A percentile compares a stretch with the other conserved stretches of the same genome.
Conservation (phyloP, 1,140 invertebrate genomes). For the Rhagoletis zephyria region DNA sequence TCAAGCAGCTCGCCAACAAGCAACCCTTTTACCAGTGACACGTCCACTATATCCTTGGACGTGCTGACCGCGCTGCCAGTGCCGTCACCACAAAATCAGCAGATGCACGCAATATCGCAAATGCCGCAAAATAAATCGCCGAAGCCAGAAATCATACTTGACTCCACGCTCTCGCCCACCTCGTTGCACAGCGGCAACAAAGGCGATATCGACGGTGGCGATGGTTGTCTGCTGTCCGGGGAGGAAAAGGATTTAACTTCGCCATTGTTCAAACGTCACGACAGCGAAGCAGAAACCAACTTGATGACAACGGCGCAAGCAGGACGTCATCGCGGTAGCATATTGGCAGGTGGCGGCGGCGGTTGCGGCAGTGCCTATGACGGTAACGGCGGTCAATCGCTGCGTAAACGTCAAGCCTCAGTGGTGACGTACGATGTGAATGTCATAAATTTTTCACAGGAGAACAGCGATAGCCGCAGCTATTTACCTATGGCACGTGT, state of each 20-base stretch:
- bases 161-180: conserved; percentile 70
- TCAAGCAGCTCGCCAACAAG: conserved; percentile 59
- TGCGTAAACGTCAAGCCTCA: conserved; percentile 70
- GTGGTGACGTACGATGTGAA: conserved; percentile 73
- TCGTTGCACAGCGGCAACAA: conserved; percentile 59
- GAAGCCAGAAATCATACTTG: conserved; percentile 72
- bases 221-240: conserved; percentile 51
- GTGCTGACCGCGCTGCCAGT: conserved; percentile 67
- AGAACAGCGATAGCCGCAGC: conserved; percentile 70
- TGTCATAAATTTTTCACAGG: conserved; percentile 73
- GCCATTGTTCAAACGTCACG: conserved; percentile 67
- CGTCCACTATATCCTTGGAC: conserved; percentile 70
- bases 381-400: conserved; percentile 67
- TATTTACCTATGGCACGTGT: conserved; percentile 72
- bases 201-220: conserved; percentile 52
- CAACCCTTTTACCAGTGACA: conserved; percentile 61
- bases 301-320: conserved; percentile 59
- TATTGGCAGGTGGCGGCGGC: conserved; percentile 68
- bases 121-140: conserved; percentile 61
- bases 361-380: conserved; percentile 60
- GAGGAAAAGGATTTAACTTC: conserved; percentile 69
- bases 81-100: conserved; percentile 58
- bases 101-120: conserved; percentile 55
- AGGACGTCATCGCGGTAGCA: conserved; percentile 64
- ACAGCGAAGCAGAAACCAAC: conserved; percentile 64